Conservation (phyloP, 2,797 vertebrate species). For the Oreonectes daqikongensis region DNA sequence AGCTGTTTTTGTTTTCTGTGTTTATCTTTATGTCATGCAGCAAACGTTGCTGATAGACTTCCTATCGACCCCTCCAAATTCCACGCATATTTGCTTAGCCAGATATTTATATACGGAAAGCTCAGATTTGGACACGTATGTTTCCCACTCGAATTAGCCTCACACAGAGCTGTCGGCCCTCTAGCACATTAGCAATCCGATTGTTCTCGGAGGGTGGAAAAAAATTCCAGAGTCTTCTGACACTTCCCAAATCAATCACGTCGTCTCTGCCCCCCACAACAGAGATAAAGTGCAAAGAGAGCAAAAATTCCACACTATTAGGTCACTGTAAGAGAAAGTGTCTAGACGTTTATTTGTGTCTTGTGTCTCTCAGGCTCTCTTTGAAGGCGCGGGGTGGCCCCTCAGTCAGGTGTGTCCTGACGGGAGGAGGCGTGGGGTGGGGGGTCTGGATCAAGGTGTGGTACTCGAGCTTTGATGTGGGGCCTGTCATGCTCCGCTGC, state of each 20-base stretch:
- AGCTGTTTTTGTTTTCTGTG: not conserved
- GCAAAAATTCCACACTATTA: slow-evolving; percentile 74
- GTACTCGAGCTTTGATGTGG: slow-evolving; percentile 81
- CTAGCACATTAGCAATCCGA: slow-evolving; percentile 64
- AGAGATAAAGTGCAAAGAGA: slow-evolving; percentile 61
- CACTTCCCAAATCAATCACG: slow-evolving; percentile 65
- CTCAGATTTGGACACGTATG: slow-evolving; percentile 2
- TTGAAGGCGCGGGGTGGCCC: slow-evolving; percentile 83
- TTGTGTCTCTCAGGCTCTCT: slow-evolving; percentile 66
- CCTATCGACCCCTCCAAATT: not conserved
- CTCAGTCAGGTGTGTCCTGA: slow-evolving; percentile 62
- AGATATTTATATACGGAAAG: not conserved
- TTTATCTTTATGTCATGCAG: not conserved
- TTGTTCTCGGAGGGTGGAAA: slow-evolving; percentile 73
- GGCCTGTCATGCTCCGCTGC: slow-evolving; percentile 78
- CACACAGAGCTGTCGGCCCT: slow-evolving; percentile 15
- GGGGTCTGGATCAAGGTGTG: slow-evolving; percentile 82
- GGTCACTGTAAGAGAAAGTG: slow-evolving; percentile 77
- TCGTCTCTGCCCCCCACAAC: slow-evolving; percentile 55
- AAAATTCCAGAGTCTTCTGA: slow-evolving; percentile 24
- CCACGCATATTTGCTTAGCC: not conserved
- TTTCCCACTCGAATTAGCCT: slow-evolving; percentile 15
- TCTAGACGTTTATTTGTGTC: slow-evolving; percentile 84
- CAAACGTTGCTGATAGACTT: not conserved
- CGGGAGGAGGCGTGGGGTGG: slow-evolving; percentile 39